Evolutionary conservation across 2,888 invertebrate genomes (phyloP), one percentile per base, ranked within the genome.

Genomic region (Conomelus anceps): DNA sequence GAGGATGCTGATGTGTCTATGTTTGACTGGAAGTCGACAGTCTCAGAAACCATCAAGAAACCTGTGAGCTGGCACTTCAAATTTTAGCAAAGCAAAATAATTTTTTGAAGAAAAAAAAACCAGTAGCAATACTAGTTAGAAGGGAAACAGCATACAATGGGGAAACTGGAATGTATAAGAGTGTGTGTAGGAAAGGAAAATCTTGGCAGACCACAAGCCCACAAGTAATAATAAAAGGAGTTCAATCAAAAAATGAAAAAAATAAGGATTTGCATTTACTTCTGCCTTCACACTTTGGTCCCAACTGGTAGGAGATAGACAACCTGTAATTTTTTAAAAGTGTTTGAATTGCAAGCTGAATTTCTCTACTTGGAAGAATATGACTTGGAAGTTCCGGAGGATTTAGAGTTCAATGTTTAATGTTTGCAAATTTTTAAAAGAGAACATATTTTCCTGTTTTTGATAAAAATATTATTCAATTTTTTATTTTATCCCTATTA

Each of bases 21-120:
- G n/a, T n/a, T n/a, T n/a, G 90, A 91, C 88, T 91, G 90, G 90
- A 91, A 91, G 41, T 84, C 89, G 63, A 87, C 84, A 87, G 87
- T 89, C 34, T 87, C 89, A 24, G 89, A 24, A 84, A 87, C 86
- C 22, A 26, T 84, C 13, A 89, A 88, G 89, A 22, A 23, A 7
- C 84, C 89, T 24, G 29, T 17, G 6, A 84, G 84, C 22, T 90
- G 88, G 89, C 89, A 89, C 86, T 89, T 89, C 41, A 41, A 89
- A 23, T 89, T 89, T 24, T 23, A 29, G 24, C 90, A 89, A 84
- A 90, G 89, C 20, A 87, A 87, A 24, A 22, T 23, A 87, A 87
- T 87, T 87, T 23, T 87, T 24, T 9, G 11, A n/a, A n/a, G 24
- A 87, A 22, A 87, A 87, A 3, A 23, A 22, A 87, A 6, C 7